phyloP scores from a whole-genome alignment of 2,888 invertebrate genomes.

The Dicyrtomina minuta region DNA sequence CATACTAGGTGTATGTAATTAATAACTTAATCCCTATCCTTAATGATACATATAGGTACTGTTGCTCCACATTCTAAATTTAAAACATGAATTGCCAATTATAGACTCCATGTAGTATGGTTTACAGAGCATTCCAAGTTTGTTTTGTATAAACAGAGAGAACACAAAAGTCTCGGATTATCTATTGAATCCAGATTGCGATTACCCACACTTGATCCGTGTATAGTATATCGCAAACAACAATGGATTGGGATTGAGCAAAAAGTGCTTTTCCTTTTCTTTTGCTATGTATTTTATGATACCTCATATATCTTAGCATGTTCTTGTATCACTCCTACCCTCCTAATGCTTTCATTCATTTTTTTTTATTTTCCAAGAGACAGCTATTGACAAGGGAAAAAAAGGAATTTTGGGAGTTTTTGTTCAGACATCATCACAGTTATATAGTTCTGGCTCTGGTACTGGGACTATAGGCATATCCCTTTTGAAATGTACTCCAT shows the following conservation, averaged over 20 bases:
- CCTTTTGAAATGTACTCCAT: not conserved
- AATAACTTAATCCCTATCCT: too few species aligned
- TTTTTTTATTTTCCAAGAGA: not conserved
- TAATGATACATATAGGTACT: too few species aligned
- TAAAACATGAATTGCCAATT: too few species aligned
- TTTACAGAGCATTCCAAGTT: too few species aligned
- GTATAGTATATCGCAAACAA: not conserved
- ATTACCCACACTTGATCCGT: not conserved
- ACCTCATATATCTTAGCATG: not conserved
- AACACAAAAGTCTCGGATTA: too few species aligned
- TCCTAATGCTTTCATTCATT: not conserved
- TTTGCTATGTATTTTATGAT: not conserved
- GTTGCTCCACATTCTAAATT: too few species aligned
- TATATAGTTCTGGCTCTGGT: not conserved
- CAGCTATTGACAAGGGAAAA: not conserved
- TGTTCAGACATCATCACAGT: slow-evolving; percentile 4
- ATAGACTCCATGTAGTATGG: too few species aligned
- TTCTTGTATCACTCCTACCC: not conserved
- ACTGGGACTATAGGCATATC: not conserved
- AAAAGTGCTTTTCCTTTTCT: slow-evolving; percentile 5
- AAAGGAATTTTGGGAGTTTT: not conserved
- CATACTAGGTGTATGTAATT: too few species aligned
- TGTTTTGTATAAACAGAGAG: too few species aligned
- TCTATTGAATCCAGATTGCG: too few species aligned
- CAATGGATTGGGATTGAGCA: slow-evolving; percentile 1